Percentiles rank a stretch among this genome's conserved stretches.
These are phyloP conservation scores for Alloplasta piceator DNA, from an alignment of 2,888 invertebrate species.

Conservation along the genomic window DNA sequence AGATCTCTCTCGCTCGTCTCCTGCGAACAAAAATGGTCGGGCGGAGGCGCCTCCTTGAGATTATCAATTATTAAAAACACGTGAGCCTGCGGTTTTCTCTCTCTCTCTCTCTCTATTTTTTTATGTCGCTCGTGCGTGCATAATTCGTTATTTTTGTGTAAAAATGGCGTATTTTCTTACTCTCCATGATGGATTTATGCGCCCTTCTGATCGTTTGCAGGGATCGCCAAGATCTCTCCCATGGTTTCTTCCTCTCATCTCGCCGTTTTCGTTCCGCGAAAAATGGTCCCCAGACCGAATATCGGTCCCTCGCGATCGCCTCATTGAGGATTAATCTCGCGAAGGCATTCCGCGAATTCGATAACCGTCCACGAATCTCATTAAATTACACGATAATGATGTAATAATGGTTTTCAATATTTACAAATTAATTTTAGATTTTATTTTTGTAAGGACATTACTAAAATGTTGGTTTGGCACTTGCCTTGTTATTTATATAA, in stretches of 20 bases:
- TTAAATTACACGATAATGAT: background rate
- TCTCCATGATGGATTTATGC: too few relatives aligned
- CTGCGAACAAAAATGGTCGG: slow-evolving; percentile 71
- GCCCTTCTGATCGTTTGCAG: background rate
- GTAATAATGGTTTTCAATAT: too few relatives aligned
- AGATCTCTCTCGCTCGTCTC: slow-evolving; percentile 64
- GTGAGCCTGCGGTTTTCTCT: slow-evolving; percentile 63
- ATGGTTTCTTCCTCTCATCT: slow-evolving; percentile 76
- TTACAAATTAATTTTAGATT: too few relatives aligned
- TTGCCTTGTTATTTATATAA: too few relatives aligned
- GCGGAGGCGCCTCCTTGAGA: slow-evolving; percentile 73
- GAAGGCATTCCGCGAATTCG: slow-evolving; percentile 62
- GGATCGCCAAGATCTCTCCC: slow-evolving; percentile 48
- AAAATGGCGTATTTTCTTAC: too few relatives aligned
- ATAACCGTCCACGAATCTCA: slow-evolving; percentile 60
- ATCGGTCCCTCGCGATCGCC: too few relatives aligned
- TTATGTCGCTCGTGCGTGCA: background rate
- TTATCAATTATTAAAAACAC: slow-evolving; percentile 82
- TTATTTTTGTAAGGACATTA: too few relatives aligned
- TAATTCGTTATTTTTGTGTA: too few relatives aligned
- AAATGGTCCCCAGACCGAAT: slow-evolving; percentile 25
- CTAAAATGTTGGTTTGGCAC: too few relatives aligned
- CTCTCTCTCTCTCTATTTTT: slow-evolving; percentile 4
- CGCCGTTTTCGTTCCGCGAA: slow-evolving; percentile 78
- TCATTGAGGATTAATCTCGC: too few relatives aligned